Evolutionary conservation across 2,113 vertebrate genomes (phyloP), one percentile per base, ranked within the genome.

Genomic region (Tenebrosternarchus preto): DNA sequence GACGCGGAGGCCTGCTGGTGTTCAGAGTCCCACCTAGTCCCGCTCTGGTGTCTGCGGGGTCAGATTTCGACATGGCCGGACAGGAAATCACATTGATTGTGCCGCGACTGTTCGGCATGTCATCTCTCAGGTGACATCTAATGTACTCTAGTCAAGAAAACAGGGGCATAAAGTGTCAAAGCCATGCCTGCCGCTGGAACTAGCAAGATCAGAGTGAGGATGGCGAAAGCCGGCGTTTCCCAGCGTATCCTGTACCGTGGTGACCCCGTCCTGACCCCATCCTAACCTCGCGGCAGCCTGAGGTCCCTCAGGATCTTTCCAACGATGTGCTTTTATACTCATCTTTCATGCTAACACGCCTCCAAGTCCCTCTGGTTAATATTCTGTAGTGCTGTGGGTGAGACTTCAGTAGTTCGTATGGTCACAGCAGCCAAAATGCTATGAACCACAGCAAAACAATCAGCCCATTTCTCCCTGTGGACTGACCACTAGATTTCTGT

Each of bases 71-170:
- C 31, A 56, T 50, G 67, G 78, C 77, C 80, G 78, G 72, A 77
- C 78, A 57, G 78, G 78, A 78, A 81, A 84, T 81, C 82, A 77
- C 61, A 67, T 77, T 53, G 66, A 78, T 78, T 80, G 80, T 50
- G 53, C 84, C 75, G 75, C 46, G 59, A 77, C 80, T 56, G 17
- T 82, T 78, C 72, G 66, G 69, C 77, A 80, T 78, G 83, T 76
- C 82, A 70, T 78, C 59, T 85, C 73, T 78, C 71, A 73, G 75
- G 76, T 84, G 77, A 82, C 76, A 80, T 80, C 86, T 78, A 61
- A 69, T 81, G 78, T 78, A 83, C 74, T 73, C 76, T 60, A 76
- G 83, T 70, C 76, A 83, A 81, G 69, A 77, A 82, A 81, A 83
- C 79, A 76, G 67, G 67, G 36, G 81, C 71, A 66, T 67, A 73